A percentile compares a stretch with the other conserved stretches of the same genome.
phyloP scores from a whole-genome alignment of 2,888 invertebrate species.

The Aricia artaxerxes region DNA sequence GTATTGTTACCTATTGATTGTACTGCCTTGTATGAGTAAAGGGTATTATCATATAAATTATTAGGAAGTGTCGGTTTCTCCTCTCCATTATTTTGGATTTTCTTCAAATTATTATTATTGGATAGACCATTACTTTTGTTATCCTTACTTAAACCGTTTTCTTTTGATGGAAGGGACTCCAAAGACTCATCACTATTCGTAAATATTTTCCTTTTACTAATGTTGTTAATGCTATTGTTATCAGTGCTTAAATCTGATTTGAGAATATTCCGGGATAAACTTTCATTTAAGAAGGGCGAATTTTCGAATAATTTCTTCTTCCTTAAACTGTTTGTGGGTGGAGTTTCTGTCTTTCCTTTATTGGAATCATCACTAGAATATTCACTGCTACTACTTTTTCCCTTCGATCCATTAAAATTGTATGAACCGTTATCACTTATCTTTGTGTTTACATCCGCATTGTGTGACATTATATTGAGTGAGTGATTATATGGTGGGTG shows the following conservation, averaged over 20 bases:
- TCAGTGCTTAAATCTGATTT: conserved; percentile 57
- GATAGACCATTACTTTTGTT: conserved; percentile 39
- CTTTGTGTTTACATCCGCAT: conserved; percentile 52
- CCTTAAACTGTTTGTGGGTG: conserved; percentile 54
- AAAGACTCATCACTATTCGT: conserved; percentile 57
- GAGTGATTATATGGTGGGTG: conserved; percentile 43
- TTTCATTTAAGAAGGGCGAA: conserved; percentile 55
- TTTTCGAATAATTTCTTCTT: conserved; percentile 58
- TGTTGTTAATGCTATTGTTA: conserved; percentile 60
- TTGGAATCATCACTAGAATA: conserved; percentile 57
- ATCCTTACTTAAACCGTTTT: conserved; percentile 42
- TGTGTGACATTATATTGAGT: conserved; percentile 43
- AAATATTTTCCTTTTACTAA: conserved; percentile 67
- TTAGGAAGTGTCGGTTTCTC: conserved; percentile 53
- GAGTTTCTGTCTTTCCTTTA: conserved; percentile 58
- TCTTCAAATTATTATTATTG: conserved; percentile 35
- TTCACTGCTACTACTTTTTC: conserved; percentile 55
- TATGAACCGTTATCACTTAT: conserved; percentile 43
- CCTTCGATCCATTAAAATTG: conserved; percentile 41
- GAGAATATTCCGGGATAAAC: conserved; percentile 43
- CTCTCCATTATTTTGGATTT: conserved; percentile 47
- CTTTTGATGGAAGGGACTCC: conserved; percentile 44
- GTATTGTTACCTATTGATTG: conserved; percentile 41
- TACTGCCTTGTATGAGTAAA: conserved; percentile 58
- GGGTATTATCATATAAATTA: conserved; percentile 62